A percentile compares a stretch with the other conserved stretches of the same genome.
Evolutionary conservation across 1,140 invertebrate species (phyloP).

Genomic region (Pseudomyrmex cubaensis): DNA sequence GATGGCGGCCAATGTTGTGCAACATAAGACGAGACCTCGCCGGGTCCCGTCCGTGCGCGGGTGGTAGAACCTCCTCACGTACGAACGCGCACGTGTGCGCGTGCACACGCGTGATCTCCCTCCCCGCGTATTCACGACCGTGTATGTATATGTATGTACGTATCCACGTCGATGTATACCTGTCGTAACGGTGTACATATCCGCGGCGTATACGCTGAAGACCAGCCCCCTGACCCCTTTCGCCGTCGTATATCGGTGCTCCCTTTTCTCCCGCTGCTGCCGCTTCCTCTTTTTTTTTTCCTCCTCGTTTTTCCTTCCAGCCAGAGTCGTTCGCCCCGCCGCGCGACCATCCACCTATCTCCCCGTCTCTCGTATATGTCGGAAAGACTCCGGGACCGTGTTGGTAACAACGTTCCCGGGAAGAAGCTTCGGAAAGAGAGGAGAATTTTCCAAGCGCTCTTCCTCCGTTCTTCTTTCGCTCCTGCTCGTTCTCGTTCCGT

Average conservation of each 20-base stretch:
- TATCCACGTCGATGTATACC: slow-evolving; percentile 53
- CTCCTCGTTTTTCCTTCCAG: slow-evolving; percentile 37
- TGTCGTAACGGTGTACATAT: slow-evolving; percentile 67
- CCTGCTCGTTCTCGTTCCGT: neutral
- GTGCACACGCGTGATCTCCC: slow-evolving; percentile 43
- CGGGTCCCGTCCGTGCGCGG: slow-evolving; percentile 33
- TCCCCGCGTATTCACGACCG: slow-evolving; percentile 11
- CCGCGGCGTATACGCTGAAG: slow-evolving; percentile 64
- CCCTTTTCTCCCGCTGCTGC: slow-evolving; percentile 36
- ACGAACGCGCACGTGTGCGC: slow-evolving; percentile 30
- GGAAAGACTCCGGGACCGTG: slow-evolving; percentile 59
- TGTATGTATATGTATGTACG: slow-evolving; percentile 20
- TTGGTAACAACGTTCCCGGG: slow-evolving; percentile 73
- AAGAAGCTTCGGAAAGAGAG: slow-evolving; percentile 72
- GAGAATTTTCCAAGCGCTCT: slow-evolving; percentile 58
- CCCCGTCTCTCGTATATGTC: slow-evolving; percentile 59
- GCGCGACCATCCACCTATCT: slow-evolving; percentile 68
- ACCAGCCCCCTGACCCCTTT: slow-evolving; percentile 68
- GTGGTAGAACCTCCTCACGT: slow-evolving; percentile 53
- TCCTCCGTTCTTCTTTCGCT: slow-evolving; percentile 21
- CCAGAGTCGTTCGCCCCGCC: slow-evolving; percentile 32
- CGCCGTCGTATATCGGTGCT: slow-evolving; percentile 62
- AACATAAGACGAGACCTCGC: slow-evolving; percentile 76
- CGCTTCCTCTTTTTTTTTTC: slow-evolving; percentile 9
- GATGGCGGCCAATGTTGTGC: slow-evolving; percentile 83